These are phyloP conservation scores for Alligator sinensis DNA, from an alignment of 2,113 vertebrate species.

Conservation along the genomic window DNA sequence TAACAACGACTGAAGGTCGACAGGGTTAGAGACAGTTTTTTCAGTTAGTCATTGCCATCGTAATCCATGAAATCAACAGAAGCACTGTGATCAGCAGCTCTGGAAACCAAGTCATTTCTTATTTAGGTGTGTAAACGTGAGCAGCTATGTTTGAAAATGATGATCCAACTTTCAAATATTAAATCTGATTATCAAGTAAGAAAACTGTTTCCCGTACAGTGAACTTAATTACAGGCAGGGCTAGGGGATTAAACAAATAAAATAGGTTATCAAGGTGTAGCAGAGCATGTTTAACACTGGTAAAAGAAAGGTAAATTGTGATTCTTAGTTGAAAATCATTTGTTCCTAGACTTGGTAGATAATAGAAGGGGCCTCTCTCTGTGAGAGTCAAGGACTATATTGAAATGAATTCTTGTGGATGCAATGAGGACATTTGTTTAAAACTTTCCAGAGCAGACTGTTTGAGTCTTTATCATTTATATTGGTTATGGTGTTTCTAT, in stretches of 20 bases:
- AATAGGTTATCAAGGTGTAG: not conserved
- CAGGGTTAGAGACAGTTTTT: not conserved
- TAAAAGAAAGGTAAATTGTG: constrained; percentile 24
- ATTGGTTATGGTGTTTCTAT: not conserved
- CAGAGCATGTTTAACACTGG: not conserved
- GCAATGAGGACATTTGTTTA: not conserved
- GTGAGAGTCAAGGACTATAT: constrained; percentile 1
- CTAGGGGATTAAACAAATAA: not conserved
- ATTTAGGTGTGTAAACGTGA: not conserved
- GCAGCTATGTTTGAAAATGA: not conserved
- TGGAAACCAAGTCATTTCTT: not conserved
- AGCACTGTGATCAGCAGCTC: not conserved
- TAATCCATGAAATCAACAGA: constrained; percentile 1
- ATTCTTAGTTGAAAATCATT: not conserved
- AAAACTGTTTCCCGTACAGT: not conserved
- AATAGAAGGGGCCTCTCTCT: not conserved
- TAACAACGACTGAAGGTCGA: not conserved
- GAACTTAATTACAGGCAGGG: not conserved
- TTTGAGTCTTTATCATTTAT: not conserved
- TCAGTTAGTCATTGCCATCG: not conserved
- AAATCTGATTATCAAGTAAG: constrained; percentile 5
- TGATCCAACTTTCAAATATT: not conserved
- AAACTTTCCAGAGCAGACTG: not conserved
- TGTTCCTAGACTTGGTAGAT: constrained; percentile 1
- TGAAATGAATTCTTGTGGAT: not conserved